A percentile compares a stretch with the other conserved stretches of the same genome.
Conservation (phyloP, 1,140 invertebrate species). For the Drosophila yakuba region DNA sequence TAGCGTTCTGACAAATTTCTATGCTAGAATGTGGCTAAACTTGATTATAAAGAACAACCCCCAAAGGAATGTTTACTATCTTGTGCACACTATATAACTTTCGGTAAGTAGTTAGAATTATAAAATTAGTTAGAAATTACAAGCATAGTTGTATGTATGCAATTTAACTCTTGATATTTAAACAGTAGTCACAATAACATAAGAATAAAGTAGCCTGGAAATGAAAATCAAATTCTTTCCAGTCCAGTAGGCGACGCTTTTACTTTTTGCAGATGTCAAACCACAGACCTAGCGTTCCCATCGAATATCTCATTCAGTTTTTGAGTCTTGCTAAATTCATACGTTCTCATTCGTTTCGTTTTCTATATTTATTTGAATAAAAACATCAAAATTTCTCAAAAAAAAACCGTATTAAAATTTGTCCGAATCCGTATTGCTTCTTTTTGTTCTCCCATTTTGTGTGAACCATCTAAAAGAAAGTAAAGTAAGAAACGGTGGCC, state of each 20-base stretch:
- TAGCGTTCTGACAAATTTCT: constrained; percentile 22
- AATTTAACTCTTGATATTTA: too few relatives aligned
- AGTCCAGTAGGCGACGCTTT: constrained; percentile 30
- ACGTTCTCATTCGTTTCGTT: constrained; percentile 65
- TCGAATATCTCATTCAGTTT: constrained; percentile 57
- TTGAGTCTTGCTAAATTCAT: constrained; percentile 78
- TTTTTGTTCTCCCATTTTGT: constrained; percentile 18
- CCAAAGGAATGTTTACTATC: not conserved
- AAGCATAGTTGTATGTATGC: too few relatives aligned
- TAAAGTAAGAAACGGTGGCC: not conserved
- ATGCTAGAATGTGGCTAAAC: not conserved
- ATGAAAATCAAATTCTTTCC: not conserved
- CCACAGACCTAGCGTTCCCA: not conserved
- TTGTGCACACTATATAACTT: not conserved
- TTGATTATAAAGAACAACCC: constrained; percentile 23
- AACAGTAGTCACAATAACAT: too few relatives aligned
- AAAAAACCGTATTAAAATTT: constrained; percentile 7
- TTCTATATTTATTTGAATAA: constrained; percentile 30
- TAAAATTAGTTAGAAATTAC: too few relatives aligned
- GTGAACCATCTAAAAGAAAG: not conserved
- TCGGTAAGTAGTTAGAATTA: too few relatives aligned
- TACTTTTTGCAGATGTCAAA: constrained; percentile 10
- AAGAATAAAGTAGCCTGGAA: constrained; percentile 1
- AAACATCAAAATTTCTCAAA: constrained; percentile 50
- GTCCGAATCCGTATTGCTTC: not conserved